Conservation (phyloP, 2,797 vertebrate species). For the Apogon talboti region DNA sequence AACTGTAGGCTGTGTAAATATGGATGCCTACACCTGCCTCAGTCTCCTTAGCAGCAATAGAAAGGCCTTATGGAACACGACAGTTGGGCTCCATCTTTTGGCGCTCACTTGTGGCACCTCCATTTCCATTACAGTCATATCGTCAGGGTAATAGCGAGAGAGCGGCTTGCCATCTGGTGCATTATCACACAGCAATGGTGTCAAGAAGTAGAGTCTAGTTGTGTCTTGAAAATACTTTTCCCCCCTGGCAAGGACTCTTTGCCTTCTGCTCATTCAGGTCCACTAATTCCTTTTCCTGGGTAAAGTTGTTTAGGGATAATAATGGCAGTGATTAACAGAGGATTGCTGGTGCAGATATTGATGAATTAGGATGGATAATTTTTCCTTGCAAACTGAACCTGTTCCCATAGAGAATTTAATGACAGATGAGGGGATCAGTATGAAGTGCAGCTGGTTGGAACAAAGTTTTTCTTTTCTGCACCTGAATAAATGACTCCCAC, state of each 20-base stretch:
- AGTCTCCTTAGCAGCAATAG: constrained; percentile 21
- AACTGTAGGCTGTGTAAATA: constrained; percentile 13
- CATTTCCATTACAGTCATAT: constrained; percentile 69
- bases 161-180: constrained; percentile 75
- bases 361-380: neutral
- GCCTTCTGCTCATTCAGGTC: constrained; percentile 68
- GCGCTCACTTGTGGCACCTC: constrained; percentile 60
- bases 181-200: constrained; percentile 66
- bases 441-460: neutral
- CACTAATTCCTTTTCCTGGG: constrained; percentile 21
- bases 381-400: neutral
- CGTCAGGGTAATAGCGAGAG: constrained; percentile 62
- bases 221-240: constrained; percentile 58
- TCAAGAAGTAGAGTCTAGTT: constrained; percentile 64
- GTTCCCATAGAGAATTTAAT: constrained; percentile 3
- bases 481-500: neutral
- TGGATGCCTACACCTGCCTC: constrained; percentile 26
- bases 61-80: constrained; percentile 52
- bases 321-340: constrained; percentile 15
- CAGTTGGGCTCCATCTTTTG: constrained; percentile 63
- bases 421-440: constrained; percentile 4
- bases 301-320: constrained; percentile 17
- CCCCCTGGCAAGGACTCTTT: constrained; percentile 54
- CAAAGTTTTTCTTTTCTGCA: constrained; percentile 12
- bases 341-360: constrained; percentile 8